These are phyloP conservation scores for Leptopilina clavipes DNA, from an alignment of 1,140 invertebrate genomes.

Conservation along the genomic window DNA sequence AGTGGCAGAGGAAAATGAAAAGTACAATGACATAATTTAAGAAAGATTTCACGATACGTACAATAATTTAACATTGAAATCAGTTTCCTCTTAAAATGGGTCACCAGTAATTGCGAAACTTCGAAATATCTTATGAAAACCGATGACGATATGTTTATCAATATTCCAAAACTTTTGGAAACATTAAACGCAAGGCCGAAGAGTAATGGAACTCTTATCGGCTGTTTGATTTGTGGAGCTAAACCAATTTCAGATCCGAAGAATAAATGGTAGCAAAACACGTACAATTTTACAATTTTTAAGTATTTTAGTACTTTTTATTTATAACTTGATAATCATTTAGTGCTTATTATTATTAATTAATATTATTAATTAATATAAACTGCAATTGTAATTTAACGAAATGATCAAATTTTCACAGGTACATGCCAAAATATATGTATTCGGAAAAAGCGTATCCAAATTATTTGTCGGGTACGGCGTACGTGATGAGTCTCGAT, in stretches of 20 bases:
- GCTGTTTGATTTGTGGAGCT: conserved; percentile 84
- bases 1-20: conserved; percentile 77
- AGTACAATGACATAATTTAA: conserved; percentile 90
- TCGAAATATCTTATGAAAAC: conserved; percentile 86
- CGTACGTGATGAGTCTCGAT: conserved; percentile 86
- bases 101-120: conserved; percentile 79
- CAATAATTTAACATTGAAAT: conserved; percentile 94
- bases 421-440: conserved; percentile 88
- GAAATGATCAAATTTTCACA: conserved; percentile 54
- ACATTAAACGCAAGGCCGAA: conserved; percentile 65
- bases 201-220: conserved; percentile 77
- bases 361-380: too few species aligned
- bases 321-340: too few species aligned
- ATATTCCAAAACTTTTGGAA: conserved; percentile 77
- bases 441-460: conserved; percentile 84
- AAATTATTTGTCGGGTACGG: conserved; percentile 89
- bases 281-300: too few species aligned
- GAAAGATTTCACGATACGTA: conserved; percentile 93
- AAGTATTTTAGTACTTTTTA: too few species aligned
- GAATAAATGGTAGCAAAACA: conserved; percentile 82
- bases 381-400: too few species aligned
- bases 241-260: conserved; percentile 81
- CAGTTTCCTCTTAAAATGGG: conserved; percentile 90
- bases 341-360: too few species aligned
- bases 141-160: conserved; percentile 90